A percentile compares a stretch with the other conserved stretches of the same genome.
Evolutionary conservation across 2,113 vertebrate genomes (phyloP).

Genomic region (Sitta europaea): DNA sequence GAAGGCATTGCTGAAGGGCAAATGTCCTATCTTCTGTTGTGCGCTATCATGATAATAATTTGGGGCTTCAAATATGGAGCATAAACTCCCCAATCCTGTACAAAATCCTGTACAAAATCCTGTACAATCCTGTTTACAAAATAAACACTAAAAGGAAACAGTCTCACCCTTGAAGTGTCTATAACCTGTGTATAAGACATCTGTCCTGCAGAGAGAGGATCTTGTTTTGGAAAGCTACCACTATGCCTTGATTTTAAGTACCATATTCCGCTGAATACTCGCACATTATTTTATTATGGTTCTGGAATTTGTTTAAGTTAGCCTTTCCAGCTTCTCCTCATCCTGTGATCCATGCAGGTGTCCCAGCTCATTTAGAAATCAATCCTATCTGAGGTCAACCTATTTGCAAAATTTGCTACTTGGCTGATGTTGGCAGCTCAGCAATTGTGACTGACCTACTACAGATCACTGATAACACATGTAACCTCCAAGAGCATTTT

Average conservation of each 20-base stretch:
- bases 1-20: not conserved
- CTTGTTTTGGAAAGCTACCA: not conserved
- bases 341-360: not conserved
- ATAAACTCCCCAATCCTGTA: not conserved
- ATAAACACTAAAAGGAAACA: not conserved
- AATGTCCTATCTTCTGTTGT: not conserved
- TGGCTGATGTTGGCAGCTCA: not conserved
- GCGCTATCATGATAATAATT: not conserved
- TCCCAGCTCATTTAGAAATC: not conserved
- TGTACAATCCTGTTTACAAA: not conserved
- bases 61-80: not conserved
- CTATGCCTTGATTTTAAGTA: not conserved
- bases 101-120: not conserved
- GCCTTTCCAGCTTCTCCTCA: not conserved
- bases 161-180: not conserved
- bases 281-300: not conserved
- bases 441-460: not conserved
- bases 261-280: not conserved
- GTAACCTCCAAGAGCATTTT: not conserved
- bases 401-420: not conserved
- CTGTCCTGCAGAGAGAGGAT: not conserved
- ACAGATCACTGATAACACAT: not conserved
- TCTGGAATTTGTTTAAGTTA: not conserved
- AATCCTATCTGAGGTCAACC: not conserved
- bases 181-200: not conserved